Base-by-base conservation (phyloP, 2,797 vertebrate genomes). In the Vireo griseus region DNA sequence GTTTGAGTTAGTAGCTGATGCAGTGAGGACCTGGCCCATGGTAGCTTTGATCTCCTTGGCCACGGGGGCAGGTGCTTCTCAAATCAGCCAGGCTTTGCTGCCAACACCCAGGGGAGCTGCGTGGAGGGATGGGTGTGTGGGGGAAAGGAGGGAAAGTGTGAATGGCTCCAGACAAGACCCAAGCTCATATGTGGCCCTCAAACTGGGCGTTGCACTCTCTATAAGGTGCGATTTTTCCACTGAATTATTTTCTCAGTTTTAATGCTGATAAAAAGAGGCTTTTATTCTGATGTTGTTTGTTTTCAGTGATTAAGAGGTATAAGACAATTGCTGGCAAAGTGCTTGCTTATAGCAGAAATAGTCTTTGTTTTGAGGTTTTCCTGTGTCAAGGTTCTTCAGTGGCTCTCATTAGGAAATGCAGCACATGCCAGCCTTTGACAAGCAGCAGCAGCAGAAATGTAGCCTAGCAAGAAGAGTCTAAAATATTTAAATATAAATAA, bases 271-370 rank as follows among this genome's bases (percentile, higher is more conserved):
- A 65, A 90, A 74, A 88, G 61, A 82, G 25, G 3, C 1, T 26
- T 96, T 86, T 63, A 84, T 79, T 87, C 31, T 61, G 89, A 6
- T 54, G 45, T 88, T 71, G 28, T 85, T 97, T 94, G 89, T 94
- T 97, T 96, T 92, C 62, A 79, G 54, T 89, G 94, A 94, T 94
- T 92, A 91, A 78, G 69, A 82, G 35, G 67, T 40, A 67, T 57
- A 82, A 95, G 51, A 94, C 85, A 94, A 77, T 79, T 88, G 76
- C 62, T 94, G 88, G 62, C 47, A 82, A 73, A 87, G 13, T 52
- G 50, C 47, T 65, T 57, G 33, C 66, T 93, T 93, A n/a, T 52
- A 89, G 47, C 69, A 80, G 73, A 50, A 80, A 55, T 40, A 66
- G 50, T 66, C 87, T 79, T 96, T 92, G 85, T 96, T 95, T 81